Percentiles rank a stretch among this genome's conserved stretches.
These are phyloP conservation scores for Festucalex cinctus DNA, from an alignment of 2,113 vertebrate genomes.

Conservation along the genomic window DNA sequence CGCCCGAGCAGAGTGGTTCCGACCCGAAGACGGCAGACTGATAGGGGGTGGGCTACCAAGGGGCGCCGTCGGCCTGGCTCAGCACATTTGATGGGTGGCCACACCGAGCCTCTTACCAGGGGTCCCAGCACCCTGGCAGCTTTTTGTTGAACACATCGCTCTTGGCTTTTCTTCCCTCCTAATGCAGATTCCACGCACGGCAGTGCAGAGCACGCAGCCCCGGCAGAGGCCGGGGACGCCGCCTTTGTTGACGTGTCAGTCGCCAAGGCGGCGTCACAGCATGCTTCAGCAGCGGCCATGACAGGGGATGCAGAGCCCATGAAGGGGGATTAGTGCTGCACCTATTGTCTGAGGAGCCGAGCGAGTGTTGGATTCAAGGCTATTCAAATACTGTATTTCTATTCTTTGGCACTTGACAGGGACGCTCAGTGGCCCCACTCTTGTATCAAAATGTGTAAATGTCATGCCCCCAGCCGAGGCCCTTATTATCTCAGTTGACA, in stretches of 20 bases:
- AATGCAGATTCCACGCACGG: slow-evolving; percentile 77
- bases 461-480: slow-evolving; percentile 56
- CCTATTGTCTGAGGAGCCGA: slow-evolving; percentile 67
- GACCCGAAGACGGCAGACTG: slow-evolving; percentile 39
- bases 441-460: slow-evolving; percentile 64
- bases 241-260: slow-evolving; percentile 76
- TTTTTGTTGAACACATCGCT: slow-evolving; percentile 67
- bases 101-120: slow-evolving; percentile 64
- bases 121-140: slow-evolving; percentile 62
- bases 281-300: slow-evolving; percentile 68
- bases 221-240: slow-evolving; percentile 57
- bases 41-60: slow-evolving; percentile 28
- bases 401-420: slow-evolving; percentile 65
- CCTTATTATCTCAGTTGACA: slow-evolving; percentile 68
- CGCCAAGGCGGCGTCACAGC: slow-evolving; percentile 66
- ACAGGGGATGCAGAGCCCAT: slow-evolving; percentile 77
- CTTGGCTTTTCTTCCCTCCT: slow-evolving; percentile 67
- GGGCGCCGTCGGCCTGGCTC: slow-evolving; percentile 36
- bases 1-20: slow-evolving; percentile 50
- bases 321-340: slow-evolving; percentile 74
- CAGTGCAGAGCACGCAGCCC: slow-evolving; percentile 62
- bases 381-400: slow-evolving; percentile 70
- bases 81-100: slow-evolving; percentile 74
- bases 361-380: slow-evolving; percentile 68
- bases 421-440: slow-evolving; percentile 65